Evolutionary conservation across 2,797 vertebrate species (phyloP).

Genomic region (Mus minutoides): DNA sequence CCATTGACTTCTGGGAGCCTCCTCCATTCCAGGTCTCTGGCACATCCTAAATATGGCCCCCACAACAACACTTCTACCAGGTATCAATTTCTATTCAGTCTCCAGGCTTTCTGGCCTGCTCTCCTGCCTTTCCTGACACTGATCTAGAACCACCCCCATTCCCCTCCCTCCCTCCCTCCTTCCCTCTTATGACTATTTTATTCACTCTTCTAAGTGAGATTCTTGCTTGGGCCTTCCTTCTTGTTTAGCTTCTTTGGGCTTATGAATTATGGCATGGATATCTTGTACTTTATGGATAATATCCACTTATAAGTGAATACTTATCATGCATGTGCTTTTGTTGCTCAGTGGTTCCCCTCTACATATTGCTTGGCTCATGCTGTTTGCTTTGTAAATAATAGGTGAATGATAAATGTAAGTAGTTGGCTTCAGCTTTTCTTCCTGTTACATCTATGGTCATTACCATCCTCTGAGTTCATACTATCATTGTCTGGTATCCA

Average conservation of each 20-base stretch:
- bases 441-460: neutral
- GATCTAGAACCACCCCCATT: neutral
- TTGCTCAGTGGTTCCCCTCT: neutral
- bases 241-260: neutral
- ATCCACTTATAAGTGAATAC: neutral
- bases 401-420: neutral
- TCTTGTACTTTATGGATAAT: neutral
- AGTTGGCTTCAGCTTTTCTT: neutral
- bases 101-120: neutral
- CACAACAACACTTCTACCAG: neutral
- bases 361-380: neutral
- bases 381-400: neutral
- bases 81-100: neutral
- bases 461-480: neutral
- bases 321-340: neutral
- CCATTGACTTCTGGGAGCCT: neutral
- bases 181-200: neutral
- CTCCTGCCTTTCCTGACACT: neutral
- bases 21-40: neutral
- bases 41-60: neutral
- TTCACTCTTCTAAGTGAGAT: neutral
- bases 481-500: neutral
- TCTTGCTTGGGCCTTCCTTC: neutral
- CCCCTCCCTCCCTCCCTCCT: neutral
- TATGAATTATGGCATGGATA: neutral